Evolutionary conservation across 2,888 invertebrate genomes (phyloP).

Genomic region (Meiosimyza decipiens): DNA sequence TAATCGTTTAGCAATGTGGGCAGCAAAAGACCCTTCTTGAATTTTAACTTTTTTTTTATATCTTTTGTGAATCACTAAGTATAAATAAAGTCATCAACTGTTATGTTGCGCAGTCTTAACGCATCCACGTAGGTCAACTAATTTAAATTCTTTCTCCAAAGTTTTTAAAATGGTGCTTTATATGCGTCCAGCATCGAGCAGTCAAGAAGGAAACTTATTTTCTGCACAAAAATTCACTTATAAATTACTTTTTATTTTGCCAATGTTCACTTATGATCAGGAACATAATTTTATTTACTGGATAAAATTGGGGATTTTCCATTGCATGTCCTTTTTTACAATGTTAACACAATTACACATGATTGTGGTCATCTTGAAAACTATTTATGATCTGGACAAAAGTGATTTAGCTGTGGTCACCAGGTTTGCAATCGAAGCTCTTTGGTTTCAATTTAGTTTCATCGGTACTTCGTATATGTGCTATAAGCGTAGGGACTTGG

Average conservation of each 20-base stretch:
- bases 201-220: not conserved
- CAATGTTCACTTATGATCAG: not conserved
- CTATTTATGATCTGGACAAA: slow-evolving; percentile 11
- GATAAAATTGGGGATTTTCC: not conserved
- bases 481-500: not conserved
- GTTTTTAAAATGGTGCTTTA: not conserved
- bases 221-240: not conserved
- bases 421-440: not conserved
- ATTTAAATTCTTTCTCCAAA: no score
- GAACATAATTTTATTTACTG: not conserved
- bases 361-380: not conserved
- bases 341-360: not conserved
- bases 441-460: slow-evolving; percentile 5
- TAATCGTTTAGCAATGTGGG: no score
- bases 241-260: slow-evolving; percentile 11
- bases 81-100: no score
- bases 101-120: no score
- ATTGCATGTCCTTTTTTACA: slow-evolving; percentile 3
- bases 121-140: no score
- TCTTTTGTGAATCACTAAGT: no score
- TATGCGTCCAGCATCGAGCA: not conserved
- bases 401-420: not conserved
- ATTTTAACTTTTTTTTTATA: no score
- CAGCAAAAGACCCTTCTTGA: no score
- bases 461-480: not conserved